Evolutionary conservation across 2,113 vertebrate genomes (phyloP).

Genomic region (Ailuropoda melanoleuca): DNA sequence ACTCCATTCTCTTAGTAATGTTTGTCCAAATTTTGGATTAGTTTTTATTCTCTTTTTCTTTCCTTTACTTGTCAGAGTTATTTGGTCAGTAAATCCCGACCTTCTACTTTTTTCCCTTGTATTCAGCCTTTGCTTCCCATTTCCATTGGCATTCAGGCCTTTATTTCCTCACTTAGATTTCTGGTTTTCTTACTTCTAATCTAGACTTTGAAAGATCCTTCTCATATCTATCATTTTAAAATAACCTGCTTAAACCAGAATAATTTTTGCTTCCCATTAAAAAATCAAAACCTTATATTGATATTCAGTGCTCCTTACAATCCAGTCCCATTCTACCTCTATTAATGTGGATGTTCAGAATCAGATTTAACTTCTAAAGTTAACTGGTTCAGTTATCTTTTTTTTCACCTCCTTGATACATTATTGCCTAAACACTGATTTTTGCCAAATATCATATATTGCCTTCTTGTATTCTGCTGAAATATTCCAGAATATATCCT

Average conservation of each 20-base stretch:
- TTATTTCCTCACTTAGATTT: neutral
- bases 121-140: neutral
- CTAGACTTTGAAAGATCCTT: neutral
- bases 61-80: neutral
- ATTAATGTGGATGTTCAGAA: neutral
- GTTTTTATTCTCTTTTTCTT: neutral
- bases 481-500: neutral
- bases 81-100: neutral
- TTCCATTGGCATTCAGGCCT: neutral
- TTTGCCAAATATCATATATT: neutral
- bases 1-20: neutral
- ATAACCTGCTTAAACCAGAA: neutral
- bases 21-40: neutral
- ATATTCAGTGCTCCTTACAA: neutral
- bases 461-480: neutral
- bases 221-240: neutral
- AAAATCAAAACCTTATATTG: neutral
- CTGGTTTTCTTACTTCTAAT: neutral
- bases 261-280: neutral
- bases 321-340: neutral
- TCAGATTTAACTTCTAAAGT: conserved; percentile 27
- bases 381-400: neutral
- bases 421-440: neutral
- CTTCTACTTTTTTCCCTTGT: neutral
- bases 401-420: neutral